A percentile compares a stretch with the other conserved stretches of the same genome.
Conservation (phyloP, 2,797 vertebrate genomes). For the Antennarius maculatus region DNA sequence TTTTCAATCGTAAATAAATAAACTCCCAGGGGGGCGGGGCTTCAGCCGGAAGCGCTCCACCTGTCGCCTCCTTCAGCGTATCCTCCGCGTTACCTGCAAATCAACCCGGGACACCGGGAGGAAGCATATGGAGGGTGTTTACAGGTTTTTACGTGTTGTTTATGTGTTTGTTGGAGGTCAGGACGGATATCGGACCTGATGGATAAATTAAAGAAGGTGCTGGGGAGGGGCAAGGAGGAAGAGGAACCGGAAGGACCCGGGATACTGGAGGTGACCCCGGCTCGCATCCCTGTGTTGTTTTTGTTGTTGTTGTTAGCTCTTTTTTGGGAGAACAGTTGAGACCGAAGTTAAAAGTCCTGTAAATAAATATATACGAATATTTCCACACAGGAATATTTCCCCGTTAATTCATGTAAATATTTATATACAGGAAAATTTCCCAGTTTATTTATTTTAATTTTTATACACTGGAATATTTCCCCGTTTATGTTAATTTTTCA, state of each 20-base stretch:
- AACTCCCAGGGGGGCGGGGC: too few relatives aligned
- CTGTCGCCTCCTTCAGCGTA: constrained; percentile 34
- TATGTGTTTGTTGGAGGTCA: fast-evolving
- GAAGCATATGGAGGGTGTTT: too few relatives aligned
- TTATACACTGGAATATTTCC: too few relatives aligned
- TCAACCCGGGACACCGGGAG: background rate
- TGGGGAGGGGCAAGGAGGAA: constrained; percentile 85
- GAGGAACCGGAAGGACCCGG: constrained; percentile 71
- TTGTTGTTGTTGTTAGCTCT: constrained; percentile 4
- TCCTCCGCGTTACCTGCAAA: constrained; percentile 5
- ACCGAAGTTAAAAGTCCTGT: too few relatives aligned
- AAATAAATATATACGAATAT: too few relatives aligned
- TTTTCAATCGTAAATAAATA: too few relatives aligned
- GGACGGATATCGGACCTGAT: constrained; percentile 52
- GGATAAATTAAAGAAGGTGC: constrained; percentile 89
- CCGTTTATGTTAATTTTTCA: too few relatives aligned
- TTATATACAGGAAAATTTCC: too few relatives aligned
- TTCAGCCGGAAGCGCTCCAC: constrained; percentile 62
- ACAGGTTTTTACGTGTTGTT: background rate
- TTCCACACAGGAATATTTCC: too few relatives aligned
- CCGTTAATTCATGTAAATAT: too few relatives aligned
- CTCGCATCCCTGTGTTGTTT: background rate
- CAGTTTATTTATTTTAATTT: too few relatives aligned
- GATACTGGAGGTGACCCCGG: constrained; percentile 72
- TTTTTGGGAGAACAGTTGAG: too few relatives aligned